Percentiles rank a stretch among this genome's conserved stretches.
phyloP scores from a whole-genome alignment of 2,888 invertebrate genomes.

The Caenorhabditis afra region DNA sequence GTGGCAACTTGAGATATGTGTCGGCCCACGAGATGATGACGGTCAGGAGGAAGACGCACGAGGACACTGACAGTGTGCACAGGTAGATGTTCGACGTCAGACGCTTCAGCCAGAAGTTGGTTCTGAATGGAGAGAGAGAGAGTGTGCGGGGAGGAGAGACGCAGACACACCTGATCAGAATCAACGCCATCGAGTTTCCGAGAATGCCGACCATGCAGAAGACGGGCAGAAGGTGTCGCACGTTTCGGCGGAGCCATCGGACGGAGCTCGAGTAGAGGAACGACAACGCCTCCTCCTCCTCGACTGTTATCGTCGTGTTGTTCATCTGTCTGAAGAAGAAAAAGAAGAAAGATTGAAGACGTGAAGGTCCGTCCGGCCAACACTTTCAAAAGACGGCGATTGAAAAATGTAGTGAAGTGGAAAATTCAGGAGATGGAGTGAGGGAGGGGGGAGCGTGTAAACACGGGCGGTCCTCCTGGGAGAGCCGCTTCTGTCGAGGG shows the following conservation, averaged over 20 bases:
- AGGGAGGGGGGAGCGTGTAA: constrained; percentile 15
- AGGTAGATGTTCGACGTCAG: constrained; percentile 80
- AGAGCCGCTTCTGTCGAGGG: constrained; percentile 9
- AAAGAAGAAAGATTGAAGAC: no score
- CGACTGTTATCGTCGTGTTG: not conserved
- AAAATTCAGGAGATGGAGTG: constrained; percentile 12
- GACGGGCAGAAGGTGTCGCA: constrained; percentile 62
- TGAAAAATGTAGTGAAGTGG: constrained; percentile 51
- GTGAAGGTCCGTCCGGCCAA: no score
- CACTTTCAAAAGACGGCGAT: constrained; percentile 19
- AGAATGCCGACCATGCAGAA: constrained; percentile 74
- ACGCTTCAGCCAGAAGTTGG: constrained; percentile 79
- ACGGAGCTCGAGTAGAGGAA: constrained; percentile 48
- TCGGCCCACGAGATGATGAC: constrained; percentile 78
- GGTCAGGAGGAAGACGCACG: constrained; percentile 77
- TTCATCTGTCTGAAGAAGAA: constrained; percentile 23
- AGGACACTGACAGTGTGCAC: constrained; percentile 76
- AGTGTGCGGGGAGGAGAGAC: no score
- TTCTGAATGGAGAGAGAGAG: constrained; percentile 75
- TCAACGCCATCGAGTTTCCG: constrained; percentile 79
- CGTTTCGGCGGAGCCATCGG: constrained; percentile 55
- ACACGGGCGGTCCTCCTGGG: constrained; percentile 40
- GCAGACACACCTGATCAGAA: constrained; percentile 79
- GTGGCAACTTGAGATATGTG: constrained; percentile 67
- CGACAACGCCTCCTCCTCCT: constrained; percentile 45